Conservation (phyloP, 2,113 vertebrate genomes). For the Eulacestoma nigropectus region DNA sequence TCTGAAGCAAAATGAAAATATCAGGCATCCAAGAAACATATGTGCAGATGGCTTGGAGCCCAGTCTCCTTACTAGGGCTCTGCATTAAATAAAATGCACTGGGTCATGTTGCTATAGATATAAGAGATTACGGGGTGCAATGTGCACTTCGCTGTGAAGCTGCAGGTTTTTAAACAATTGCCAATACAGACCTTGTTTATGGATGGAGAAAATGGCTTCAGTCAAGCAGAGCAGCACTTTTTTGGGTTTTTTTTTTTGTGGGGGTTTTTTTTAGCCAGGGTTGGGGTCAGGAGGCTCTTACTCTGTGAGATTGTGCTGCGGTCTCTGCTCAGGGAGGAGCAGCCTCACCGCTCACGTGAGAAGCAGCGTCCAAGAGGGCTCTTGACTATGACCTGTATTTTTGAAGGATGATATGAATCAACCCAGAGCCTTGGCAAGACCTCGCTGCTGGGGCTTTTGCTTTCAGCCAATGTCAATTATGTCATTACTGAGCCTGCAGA, state of each 20-base stretch:
- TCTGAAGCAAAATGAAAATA: constrained; percentile 60
- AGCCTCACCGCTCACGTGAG: background rate
- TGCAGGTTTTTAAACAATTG: constrained; percentile 55
- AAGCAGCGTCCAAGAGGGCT: background rate
- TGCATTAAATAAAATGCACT: constrained; percentile 62
- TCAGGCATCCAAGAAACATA: constrained; percentile 52
- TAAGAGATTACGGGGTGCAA: constrained; percentile 50
- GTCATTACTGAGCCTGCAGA: constrained; percentile 77
- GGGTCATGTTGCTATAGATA: constrained; percentile 63
- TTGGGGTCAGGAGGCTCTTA: background rate
- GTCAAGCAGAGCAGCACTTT: background rate
- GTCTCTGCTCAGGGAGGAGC: constrained; percentile 1
- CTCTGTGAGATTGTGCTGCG: background rate
- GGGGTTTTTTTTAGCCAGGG: background rate
- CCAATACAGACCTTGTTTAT: constrained; percentile 36
- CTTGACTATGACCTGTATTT: constrained; percentile 34
- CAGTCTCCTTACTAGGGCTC: constrained; percentile 47
- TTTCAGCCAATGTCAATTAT: constrained; percentile 74
- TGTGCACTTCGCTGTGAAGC: constrained; percentile 3
- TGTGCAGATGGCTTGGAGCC: constrained; percentile 49
- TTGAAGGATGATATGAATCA: constrained; percentile 63
- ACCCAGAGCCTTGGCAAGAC: constrained; percentile 60
- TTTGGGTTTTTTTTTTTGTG: background rate
- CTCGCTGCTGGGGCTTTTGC: constrained; percentile 27
- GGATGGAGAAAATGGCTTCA: constrained; percentile 19